phyloP scores from a whole-genome alignment of 2,888 invertebrate genomes.

The Diploptera punctata region DNA sequence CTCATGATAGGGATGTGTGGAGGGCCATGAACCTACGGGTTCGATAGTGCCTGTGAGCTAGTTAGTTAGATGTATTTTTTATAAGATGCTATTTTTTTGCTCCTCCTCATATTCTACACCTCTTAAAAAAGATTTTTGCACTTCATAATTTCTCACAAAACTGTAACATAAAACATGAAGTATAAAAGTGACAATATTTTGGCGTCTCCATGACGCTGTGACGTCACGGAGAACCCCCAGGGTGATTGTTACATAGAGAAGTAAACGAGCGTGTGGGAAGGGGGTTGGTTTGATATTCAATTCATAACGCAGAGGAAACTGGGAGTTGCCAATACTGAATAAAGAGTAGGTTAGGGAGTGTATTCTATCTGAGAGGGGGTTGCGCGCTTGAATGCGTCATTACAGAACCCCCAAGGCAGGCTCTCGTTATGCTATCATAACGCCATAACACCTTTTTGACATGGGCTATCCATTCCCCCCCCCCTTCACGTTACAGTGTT shows the following conservation, averaged over 20 bases:
- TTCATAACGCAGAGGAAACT: constrained; percentile 3
- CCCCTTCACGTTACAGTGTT: too few relatives aligned
- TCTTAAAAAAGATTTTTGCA: too few relatives aligned
- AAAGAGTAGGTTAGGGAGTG: constrained; percentile 9
- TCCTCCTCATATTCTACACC: too few relatives aligned
- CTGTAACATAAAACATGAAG: too few relatives aligned
- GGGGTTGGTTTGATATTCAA: constrained; percentile 9
- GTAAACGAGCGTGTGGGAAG: constrained; percentile 15
- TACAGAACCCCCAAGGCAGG: constrained; percentile 17
- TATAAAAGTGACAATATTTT: too few relatives aligned
- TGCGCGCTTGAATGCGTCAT: constrained; percentile 30
- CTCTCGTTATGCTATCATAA: constrained; percentile 34
- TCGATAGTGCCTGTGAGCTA: too few relatives aligned
- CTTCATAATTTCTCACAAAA: too few relatives aligned
- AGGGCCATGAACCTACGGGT: too few relatives aligned
- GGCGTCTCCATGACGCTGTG: too few relatives aligned
- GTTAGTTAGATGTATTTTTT: too few relatives aligned
- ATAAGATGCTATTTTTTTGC: too few relatives aligned
- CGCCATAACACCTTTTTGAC: constrained; percentile 29
- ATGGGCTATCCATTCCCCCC: constrained; percentile 16
- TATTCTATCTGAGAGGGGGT: constrained; percentile 10
- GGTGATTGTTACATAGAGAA: neutral
- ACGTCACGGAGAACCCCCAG: constrained; percentile 14
- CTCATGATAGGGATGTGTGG: too few relatives aligned
- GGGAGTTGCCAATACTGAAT: constrained; percentile 17